Conservation (phyloP, 64 coral and sea anemone species). For the Dendrophyllia cribrosa region DNA sequence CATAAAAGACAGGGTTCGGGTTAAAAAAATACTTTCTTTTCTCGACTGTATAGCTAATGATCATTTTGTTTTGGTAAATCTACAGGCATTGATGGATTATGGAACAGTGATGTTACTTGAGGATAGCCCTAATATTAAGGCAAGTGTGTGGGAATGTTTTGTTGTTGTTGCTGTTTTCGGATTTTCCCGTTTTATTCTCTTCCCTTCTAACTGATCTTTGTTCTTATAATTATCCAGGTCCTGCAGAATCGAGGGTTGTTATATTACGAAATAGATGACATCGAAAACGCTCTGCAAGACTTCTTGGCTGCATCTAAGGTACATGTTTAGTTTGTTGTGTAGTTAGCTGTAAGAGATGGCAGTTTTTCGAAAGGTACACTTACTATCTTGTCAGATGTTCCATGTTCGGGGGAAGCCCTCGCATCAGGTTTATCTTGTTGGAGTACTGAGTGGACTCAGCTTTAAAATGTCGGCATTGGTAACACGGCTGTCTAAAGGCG, state of each 20-base stretch:
- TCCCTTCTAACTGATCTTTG: not conserved
- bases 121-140: slow-evolving; percentile 84
- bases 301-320: slow-evolving; percentile 90
- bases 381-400: too few relatives aligned
- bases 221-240: slow-evolving; percentile 47
- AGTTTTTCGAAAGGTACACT: too few relatives aligned
- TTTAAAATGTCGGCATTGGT: too few relatives aligned
- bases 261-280: slow-evolving; percentile 91
- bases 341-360: too few relatives aligned
- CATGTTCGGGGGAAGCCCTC: too few relatives aligned
- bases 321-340: slow-evolving; percentile 1
- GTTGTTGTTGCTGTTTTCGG: not conserved
- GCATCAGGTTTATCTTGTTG: too few relatives aligned
- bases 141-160: not conserved
- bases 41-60: not conserved
- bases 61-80: not conserved
- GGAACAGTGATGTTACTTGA: slow-evolving; percentile 92
- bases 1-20: too few relatives aligned
- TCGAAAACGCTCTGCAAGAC: slow-evolving; percentile 91
- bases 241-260: slow-evolving; percentile 96
- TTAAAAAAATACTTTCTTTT: too few relatives aligned
- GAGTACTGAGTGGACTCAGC: too few relatives aligned
- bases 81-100: slow-evolving; percentile 98
- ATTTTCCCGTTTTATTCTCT: not conserved
- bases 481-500: too few relatives aligned